phyloP scores from a whole-genome alignment of 2,113 vertebrate genomes.

The Otis tarda region DNA sequence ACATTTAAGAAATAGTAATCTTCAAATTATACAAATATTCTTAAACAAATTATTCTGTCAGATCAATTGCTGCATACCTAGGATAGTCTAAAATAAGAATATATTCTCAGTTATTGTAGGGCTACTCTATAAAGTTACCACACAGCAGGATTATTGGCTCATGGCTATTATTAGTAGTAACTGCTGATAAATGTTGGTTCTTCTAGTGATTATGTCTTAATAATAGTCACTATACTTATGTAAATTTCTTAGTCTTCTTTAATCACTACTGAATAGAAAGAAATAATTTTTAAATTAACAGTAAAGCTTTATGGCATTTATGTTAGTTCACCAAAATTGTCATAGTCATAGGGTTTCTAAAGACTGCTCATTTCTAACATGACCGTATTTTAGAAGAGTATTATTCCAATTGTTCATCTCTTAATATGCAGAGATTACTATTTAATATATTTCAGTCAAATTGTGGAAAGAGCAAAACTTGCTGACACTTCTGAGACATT shows the following conservation, averaged over 20 bases:
- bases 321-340: neutral
- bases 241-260: neutral
- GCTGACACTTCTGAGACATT: conserved; percentile 5
- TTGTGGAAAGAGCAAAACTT: neutral
- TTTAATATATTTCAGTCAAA: conserved; percentile 32
- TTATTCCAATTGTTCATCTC: neutral
- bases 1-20: neutral
- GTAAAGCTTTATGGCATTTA: neutral
- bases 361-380: neutral
- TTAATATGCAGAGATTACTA: conserved; percentile 13
- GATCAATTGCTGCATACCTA: neutral
- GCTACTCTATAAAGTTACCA: neutral
- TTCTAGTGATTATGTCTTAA: neutral
- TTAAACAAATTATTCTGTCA: neutral
- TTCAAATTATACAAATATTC: neutral
- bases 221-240: neutral
- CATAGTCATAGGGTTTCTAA: neutral
- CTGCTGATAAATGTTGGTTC: neutral
- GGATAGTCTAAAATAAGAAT: neutral
- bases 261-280: neutral
- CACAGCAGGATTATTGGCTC: neutral
- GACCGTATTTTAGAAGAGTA: neutral
- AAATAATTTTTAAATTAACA: neutral
- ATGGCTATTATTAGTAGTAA: neutral
- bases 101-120: neutral